Evolutionary conservation across 2,797 vertebrate species (phyloP).

Genomic region (Cossypha caffra): DNA sequence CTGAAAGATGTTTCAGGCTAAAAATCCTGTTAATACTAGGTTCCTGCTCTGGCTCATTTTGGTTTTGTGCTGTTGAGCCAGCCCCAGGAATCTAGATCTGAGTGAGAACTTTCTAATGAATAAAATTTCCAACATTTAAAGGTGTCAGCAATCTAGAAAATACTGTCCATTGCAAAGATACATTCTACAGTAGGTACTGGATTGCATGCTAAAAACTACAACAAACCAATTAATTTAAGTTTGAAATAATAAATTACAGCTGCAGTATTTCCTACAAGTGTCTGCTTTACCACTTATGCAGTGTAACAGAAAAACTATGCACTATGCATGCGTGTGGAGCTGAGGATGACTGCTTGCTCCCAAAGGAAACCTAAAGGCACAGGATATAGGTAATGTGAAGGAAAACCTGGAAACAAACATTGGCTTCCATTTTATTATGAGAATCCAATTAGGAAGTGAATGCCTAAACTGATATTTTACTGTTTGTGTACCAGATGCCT

Average conservation of each 20-base stretch:
- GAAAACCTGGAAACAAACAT: conserved; percentile 10
- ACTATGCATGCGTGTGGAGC: not conserved
- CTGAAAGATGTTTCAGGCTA: not conserved
- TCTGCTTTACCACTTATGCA: conserved; percentile 22
- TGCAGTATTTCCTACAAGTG: conserved; percentile 32
- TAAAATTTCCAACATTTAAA: conserved; percentile 7
- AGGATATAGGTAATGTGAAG: conserved; percentile 9
- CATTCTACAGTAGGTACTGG: conserved; percentile 5
- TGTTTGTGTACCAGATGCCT: conserved; percentile 43
- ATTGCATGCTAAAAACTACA: conserved; percentile 17
- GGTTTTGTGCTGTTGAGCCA: conserved; percentile 20
- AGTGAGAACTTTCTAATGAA: not conserved
- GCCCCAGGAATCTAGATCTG: not conserved
- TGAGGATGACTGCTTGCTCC: conserved; percentile 33
- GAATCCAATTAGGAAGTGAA: conserved; percentile 41
- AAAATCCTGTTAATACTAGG: not conserved
- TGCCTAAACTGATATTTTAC: conserved; percentile 16
- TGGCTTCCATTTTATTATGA: conserved; percentile 44
- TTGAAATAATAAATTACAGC: conserved; percentile 22
- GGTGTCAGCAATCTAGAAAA: conserved; percentile 19
- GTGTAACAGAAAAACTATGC: conserved; percentile 25
- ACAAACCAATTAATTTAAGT: not conserved
- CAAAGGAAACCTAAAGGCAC: conserved; percentile 59
- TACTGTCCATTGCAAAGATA: not conserved
- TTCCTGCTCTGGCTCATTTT: not conserved